Base-by-base conservation (phyloP, 2,113 vertebrate species). In the Chauna torquata region DNA sequence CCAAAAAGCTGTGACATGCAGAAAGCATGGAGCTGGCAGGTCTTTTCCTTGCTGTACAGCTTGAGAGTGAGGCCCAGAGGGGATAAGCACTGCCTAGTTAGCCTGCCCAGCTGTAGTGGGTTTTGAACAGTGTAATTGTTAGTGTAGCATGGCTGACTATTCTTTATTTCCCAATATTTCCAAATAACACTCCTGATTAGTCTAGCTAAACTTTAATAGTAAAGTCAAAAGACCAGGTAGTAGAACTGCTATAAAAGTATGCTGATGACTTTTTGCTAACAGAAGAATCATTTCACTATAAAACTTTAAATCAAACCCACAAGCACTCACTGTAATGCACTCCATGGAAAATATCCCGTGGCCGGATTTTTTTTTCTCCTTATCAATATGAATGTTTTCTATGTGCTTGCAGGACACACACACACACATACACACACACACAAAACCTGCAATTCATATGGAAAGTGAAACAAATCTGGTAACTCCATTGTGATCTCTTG, bases 381-480 rank as follows among this genome's bases (percentile, higher is more conserved):
- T 90, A 32, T 75, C 87, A 91, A 18, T 40, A 69, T 72, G 85
- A 87, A 19, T 71, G 57, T 80, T 95, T 95, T 95, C 88, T 93
- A 59, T 17, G 4, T 89, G 80, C 71, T 32, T 40, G 11, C 32
- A 68, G 38, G 81, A 87, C 81, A n/a, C n/a, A n/a, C n/a, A n/a
- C n/a, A n/a, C n/a, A n/a, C n/a, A n/a, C n/a, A n/a, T n/a, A n/a
- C n/a, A n/a, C n/a, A n/a, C n/a, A n/a, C n/a, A n/a, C n/a, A n/a
- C n/a, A n/a, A n/a, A n/a, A n/a, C n/a, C n/a, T 16, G 32, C 50
- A 13, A 40, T 72, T 96, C 72, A 76, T 92, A 83, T 18, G 66
- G 91, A 96, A 96, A 96, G 70, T 86, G 78, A 95, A 91, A 94
- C 74, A 91, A 94, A 76, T 85, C 64, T 59, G 34, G 81, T 49